Conservation (phyloP, 2,797 vertebrate genomes). For the Takifugu ocellatus region DNA sequence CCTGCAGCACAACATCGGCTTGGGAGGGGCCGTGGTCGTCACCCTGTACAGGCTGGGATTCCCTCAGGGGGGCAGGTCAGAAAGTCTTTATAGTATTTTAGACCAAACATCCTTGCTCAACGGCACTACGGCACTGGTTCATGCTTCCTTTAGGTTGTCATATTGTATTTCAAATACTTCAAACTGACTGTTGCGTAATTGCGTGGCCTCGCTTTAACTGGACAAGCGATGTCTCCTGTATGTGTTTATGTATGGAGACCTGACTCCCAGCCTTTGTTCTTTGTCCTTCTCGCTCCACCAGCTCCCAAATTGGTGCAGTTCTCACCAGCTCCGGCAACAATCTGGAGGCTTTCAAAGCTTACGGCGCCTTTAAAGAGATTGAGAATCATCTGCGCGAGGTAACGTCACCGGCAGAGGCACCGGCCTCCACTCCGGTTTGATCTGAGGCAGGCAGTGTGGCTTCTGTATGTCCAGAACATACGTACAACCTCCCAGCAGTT, state of each 20-base stretch:
- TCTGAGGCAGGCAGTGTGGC: not conserved
- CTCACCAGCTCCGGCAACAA: constrained; percentile 69
- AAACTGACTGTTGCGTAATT: no score
- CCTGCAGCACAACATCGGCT: constrained; percentile 92
- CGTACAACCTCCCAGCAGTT: no score
- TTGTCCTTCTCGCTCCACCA: constrained; percentile 44
- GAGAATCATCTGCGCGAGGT: constrained; percentile 89
- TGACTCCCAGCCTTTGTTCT: not conserved
- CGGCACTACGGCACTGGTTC: no score
- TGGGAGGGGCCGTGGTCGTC: constrained; percentile 90
- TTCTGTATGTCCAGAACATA: no score
- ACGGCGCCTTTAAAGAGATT: constrained; percentile 89
- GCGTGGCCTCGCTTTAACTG: no score
- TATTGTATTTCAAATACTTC: not conserved
- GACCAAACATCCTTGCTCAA: not conserved
- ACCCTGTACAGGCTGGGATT: constrained; percentile 90
- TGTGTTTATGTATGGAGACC: no score
- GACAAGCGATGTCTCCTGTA: no score
- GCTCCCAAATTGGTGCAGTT: constrained; percentile 66
- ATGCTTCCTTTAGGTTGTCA: not conserved
- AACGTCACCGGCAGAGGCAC: not conserved
- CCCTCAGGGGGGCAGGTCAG: constrained; percentile 70
- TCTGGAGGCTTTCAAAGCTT: constrained; percentile 84
- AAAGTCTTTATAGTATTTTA: not conserved
- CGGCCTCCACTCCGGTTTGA: not conserved